Evolutionary conservation across 1,140 invertebrate genomes (phyloP).

Genomic region (Portunus trituberculatus): DNA sequence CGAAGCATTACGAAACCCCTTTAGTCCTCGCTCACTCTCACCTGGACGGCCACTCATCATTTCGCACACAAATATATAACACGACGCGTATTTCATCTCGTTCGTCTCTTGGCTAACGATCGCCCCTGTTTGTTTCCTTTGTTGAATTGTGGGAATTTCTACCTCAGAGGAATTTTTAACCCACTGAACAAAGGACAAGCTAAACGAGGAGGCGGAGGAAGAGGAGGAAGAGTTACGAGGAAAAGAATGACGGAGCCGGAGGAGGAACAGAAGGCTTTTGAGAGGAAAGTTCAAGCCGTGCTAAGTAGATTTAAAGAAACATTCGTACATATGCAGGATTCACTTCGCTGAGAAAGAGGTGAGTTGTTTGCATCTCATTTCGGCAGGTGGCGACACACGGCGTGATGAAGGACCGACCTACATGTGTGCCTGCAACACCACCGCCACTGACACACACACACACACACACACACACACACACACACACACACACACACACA

Average conservation of each 20-base stretch:
- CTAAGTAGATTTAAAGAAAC: not conserved
- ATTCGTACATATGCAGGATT: not conserved
- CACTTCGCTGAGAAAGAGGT: not conserved
- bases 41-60: not conserved
- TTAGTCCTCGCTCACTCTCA: not conserved
- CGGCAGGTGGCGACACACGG: not conserved
- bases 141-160: not conserved
- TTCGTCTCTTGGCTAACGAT: not conserved
- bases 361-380: not conserved
- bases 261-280: not conserved
- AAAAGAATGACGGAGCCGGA: not conserved
- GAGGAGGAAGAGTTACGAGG: not conserved
- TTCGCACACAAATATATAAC: not conserved
- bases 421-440: too few relatives aligned
- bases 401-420: too few relatives aligned
- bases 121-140: slow-evolving; percentile 4
- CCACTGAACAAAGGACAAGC: not conserved
- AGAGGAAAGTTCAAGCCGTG: not conserved
- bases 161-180: not conserved
- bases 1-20: not conserved
- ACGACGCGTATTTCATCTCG: not conserved
- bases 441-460: too few relatives aligned
- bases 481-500: too few relatives aligned
- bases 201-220: not conserved
- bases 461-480: too few relatives aligned